phyloP scores from a whole-genome alignment of 2,113 vertebrate species.

The Ptyas mucosa region DNA sequence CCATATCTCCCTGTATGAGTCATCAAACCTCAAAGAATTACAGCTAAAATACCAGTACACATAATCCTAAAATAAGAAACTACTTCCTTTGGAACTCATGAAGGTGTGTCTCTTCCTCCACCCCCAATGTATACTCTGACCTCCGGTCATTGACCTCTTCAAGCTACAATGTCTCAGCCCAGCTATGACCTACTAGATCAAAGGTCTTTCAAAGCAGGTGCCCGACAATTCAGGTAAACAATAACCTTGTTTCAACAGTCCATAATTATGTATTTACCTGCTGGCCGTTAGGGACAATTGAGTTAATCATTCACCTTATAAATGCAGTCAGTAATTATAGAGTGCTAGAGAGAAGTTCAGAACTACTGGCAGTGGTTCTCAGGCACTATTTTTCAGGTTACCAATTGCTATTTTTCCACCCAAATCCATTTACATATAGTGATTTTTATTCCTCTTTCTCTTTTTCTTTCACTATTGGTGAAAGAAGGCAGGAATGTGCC shows the following conservation, averaged over 20 bases:
- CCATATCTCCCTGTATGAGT: not conserved
- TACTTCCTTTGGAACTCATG: not conserved
- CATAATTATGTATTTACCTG: conserved; percentile 57
- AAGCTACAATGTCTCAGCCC: conserved; percentile 35
- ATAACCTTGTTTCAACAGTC: conserved; percentile 49
- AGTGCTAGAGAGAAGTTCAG: conserved; percentile 57
- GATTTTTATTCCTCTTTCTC: not conserved
- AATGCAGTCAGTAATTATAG: conserved; percentile 53
- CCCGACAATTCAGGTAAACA: conserved; percentile 22
- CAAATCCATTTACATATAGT: not conserved
- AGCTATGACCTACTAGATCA: conserved; percentile 34
- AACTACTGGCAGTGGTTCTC: conserved; percentile 42
- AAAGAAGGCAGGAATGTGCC: not conserved
- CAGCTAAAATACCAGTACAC: not conserved
- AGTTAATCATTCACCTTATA: conserved; percentile 70
- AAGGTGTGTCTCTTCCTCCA: not conserved
- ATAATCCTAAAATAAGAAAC: not conserved
- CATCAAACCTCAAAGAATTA: not conserved
- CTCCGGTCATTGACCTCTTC: conserved; percentile 41
- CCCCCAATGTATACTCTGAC: not conserved
- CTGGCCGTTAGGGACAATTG: conserved; percentile 63
- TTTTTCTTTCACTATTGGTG: not conserved
- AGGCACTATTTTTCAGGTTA: conserved; percentile 19
- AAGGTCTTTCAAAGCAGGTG: conserved; percentile 46
- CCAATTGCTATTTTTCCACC: conserved; percentile 45